phyloP scores from a whole-genome alignment of 2,888 invertebrate species.

The Thysanoteuthis rhombus region DNA sequence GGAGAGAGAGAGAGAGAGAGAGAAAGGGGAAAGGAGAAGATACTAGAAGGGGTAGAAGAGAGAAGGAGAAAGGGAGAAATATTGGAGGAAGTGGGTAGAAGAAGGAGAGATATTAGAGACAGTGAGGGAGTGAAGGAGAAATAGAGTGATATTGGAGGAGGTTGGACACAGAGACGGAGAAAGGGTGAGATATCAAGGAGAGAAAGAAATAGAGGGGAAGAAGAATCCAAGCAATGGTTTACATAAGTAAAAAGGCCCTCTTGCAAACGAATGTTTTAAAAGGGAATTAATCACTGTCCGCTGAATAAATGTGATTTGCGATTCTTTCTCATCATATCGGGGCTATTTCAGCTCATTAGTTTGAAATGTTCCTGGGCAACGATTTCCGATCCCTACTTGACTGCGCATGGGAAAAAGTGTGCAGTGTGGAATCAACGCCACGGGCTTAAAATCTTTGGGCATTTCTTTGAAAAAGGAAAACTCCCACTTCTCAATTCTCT shows the following conservation, averaged over 20 bases:
- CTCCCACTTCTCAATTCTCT: too few species aligned
- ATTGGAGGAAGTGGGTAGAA: neutral
- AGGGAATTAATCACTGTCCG: neutral
- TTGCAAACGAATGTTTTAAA: neutral
- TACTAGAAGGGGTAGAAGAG: too few species aligned
- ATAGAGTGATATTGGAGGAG: neutral
- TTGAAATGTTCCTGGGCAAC: neutral
- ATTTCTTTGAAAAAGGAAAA: too few species aligned
- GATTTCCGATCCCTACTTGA: neutral
- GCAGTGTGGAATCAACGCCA: neutral
- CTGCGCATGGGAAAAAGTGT: neutral
- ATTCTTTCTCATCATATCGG: neutral
- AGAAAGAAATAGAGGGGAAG: too few species aligned
- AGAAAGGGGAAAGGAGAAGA: too few species aligned
- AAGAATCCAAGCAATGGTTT: neutral
- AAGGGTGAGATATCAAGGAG: neutral
- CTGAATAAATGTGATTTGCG: neutral
- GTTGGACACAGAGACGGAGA: neutral
- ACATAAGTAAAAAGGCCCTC: neutral
- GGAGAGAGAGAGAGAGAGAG: too few species aligned
- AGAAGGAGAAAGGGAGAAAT: too few species aligned
- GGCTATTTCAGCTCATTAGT: neutral
- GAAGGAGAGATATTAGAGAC: neutral
- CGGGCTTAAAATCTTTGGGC: neutral
- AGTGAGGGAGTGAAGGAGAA: neutral